Evolutionary conservation across 2,797 vertebrate species (phyloP), one percentile per base, ranked within the genome.

Genomic region (Strix occidentalis): DNA sequence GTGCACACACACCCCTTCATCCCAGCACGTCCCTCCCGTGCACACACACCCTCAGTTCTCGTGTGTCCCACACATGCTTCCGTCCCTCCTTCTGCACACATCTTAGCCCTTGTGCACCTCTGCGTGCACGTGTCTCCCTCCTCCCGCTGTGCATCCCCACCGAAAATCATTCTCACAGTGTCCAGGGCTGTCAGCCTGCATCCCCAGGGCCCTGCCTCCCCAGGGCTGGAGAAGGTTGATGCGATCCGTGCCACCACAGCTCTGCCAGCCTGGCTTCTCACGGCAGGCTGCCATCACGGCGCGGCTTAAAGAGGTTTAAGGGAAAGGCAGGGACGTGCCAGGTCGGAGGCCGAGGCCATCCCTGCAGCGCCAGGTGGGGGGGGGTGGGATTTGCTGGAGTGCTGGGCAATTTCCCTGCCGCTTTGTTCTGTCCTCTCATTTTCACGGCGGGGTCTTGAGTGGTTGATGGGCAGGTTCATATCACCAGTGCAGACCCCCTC

Each of bases 1-100:
- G 18, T 26, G 16, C 16, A 5, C 41, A 17, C 19, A 12, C 13
- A 26, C 74, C 21, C 29, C 35, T 17, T 1, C 4, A 0, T 24
- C 78, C 45, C 0, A 0, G 3, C 0, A 0, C 13, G 51, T 33
- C 24, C 16, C 11, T 11, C 2, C 7, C 3, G 1, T 3, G 13
- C 46, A 54, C 51, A 12, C 2, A 3, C 21, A 45, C 48, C 69
- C 75, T 4, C 3, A 6, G 10, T 45, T 24, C 61, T 57, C 11
- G 0, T 14, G 39, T 7, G 12, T 9, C 31, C 16, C 57, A 14
- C 24, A 13, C 4, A 0, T 1, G 0, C 56, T 26, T 39, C 33
- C 1, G 0, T 64, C 39, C 51, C 43, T 63, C 5, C 3, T 64
- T 6, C 17, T 17, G 15, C 24, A 17, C 46, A 11, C 2, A 0